These are phyloP conservation scores for Catocala nupta DNA, from an alignment of 2,888 invertebrate genomes.

Conservation along the genomic window DNA sequence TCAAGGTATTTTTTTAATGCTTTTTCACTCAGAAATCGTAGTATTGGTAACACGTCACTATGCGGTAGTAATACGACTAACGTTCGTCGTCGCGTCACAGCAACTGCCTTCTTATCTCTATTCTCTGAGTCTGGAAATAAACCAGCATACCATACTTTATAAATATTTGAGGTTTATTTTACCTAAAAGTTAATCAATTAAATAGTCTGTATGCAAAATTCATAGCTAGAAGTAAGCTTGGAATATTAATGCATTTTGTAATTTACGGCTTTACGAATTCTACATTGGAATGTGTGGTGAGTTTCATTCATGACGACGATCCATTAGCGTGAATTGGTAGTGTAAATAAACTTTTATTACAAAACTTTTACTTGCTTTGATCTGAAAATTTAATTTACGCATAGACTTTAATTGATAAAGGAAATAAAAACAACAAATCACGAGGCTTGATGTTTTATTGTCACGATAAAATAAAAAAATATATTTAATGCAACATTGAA, in stretches of 20 bases:
- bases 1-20: slow-evolving; percentile 59
- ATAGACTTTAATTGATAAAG: slow-evolving; percentile 3
- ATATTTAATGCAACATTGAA: too few relatives aligned
- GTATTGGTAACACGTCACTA: slow-evolving; percentile 37
- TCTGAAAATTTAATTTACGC: slow-evolving; percentile 21
- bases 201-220: too few relatives aligned
- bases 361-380: slow-evolving; percentile 42
- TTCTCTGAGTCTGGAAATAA: slow-evolving; percentile 61
- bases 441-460: slow-evolving; percentile 17
- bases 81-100: slow-evolving; percentile 57
- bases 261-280: slow-evolving; percentile 10
- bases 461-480: background rate
- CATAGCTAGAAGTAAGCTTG: background rate
- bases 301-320: slow-evolving; percentile 33
- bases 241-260: slow-evolving; percentile 7
- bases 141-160: slow-evolving; percentile 40
- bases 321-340: slow-evolving; percentile 18
- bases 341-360: slow-evolving; percentile 49
- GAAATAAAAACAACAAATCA: slow-evolving; percentile 39
- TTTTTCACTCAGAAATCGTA: slow-evolving; percentile 41
- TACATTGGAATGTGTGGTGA: slow-evolving; percentile 21
- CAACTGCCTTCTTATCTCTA: slow-evolving; percentile 61
- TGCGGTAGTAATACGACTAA: slow-evolving; percentile 55
- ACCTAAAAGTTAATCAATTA: slow-evolving; percentile 29
- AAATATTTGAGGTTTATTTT: slow-evolving; percentile 53